Evolutionary conservation across 2,888 invertebrate species (phyloP).

Genomic region (Ganaspis brasiliensis): DNA sequence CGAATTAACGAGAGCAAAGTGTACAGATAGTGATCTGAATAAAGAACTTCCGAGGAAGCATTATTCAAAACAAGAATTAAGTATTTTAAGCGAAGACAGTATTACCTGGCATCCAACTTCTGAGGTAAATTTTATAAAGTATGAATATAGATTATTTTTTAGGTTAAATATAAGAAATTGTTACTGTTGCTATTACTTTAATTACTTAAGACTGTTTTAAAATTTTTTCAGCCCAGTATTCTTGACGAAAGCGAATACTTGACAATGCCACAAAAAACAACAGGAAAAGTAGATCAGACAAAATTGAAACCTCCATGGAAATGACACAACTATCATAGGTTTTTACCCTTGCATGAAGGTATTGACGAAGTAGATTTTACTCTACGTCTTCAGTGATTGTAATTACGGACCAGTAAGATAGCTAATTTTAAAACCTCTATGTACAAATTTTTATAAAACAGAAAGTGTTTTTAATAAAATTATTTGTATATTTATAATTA

Average conservation of each 20-base stretch:
- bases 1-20: slow-evolving; percentile 63
- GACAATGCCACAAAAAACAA: slow-evolving; percentile 69
- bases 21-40: slow-evolving; percentile 64
- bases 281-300: slow-evolving; percentile 67
- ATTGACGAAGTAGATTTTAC: slow-evolving; percentile 69
- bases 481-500: slow-evolving; percentile 11
- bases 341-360: slow-evolving; percentile 60
- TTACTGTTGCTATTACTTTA: too few species aligned
- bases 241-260: slow-evolving; percentile 73
- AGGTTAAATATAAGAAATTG: too few species aligned
- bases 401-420: slow-evolving; percentile 47
- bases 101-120: slow-evolving; percentile 72
- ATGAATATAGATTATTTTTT: too few species aligned
- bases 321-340: slow-evolving; percentile 63
- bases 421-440: slow-evolving; percentile 47
- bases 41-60: slow-evolving; percentile 75
- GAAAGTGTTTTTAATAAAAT: slow-evolving; percentile 44
- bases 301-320: slow-evolving; percentile 79
- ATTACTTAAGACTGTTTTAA: background rate
- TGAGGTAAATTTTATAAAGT: slow-evolving; percentile 63
- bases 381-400: slow-evolving; percentile 39
- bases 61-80: slow-evolving; percentile 73
- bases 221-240: slow-evolving; percentile 64
- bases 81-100: slow-evolving; percentile 73
- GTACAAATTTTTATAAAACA: slow-evolving; percentile 55